Evolutionary conservation across 2,113 vertebrate genomes (phyloP).

Genomic region (Bungarus multicinctus): DNA sequence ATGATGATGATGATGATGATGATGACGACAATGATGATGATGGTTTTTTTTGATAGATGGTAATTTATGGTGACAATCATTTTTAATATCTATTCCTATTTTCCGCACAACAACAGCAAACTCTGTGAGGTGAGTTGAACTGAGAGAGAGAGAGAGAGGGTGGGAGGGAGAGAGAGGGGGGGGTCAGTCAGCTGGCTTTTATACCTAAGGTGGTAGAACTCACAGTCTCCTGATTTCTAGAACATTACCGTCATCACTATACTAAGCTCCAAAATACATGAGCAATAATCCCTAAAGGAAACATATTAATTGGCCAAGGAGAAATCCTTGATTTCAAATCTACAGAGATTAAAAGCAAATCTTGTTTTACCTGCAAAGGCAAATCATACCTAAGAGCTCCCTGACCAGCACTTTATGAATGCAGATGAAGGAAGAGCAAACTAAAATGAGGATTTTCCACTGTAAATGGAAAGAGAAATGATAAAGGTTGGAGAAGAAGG

Average conservation of each 20-base stretch:
- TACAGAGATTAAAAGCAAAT: not conserved
- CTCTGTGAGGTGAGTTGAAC: not conserved
- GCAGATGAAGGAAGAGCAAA: not conserved
- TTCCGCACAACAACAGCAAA: not conserved
- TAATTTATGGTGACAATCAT: not conserved
- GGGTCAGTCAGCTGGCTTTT: not conserved
- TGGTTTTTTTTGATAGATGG: not conserved
- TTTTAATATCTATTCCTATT: not conserved
- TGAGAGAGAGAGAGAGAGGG: no score
- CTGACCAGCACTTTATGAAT: not conserved
- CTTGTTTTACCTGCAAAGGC: not conserved
- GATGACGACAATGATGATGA: not conserved
- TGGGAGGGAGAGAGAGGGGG: no score
- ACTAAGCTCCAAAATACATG: not conserved
- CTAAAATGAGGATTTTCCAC: not conserved
- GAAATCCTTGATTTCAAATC: not conserved
- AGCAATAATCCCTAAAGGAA: not conserved
- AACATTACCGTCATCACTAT: not conserved
- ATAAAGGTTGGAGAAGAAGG: not conserved
- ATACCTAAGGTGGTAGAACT: not conserved
- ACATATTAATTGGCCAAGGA: not conserved
- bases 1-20: not conserved
- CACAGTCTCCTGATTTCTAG: not conserved
- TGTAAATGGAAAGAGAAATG: not conserved
- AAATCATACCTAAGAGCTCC: not conserved